These are phyloP conservation scores for Drosophila maculinotata DNA, from an alignment of 2,888 invertebrate genomes.

Conservation along the genomic window DNA sequence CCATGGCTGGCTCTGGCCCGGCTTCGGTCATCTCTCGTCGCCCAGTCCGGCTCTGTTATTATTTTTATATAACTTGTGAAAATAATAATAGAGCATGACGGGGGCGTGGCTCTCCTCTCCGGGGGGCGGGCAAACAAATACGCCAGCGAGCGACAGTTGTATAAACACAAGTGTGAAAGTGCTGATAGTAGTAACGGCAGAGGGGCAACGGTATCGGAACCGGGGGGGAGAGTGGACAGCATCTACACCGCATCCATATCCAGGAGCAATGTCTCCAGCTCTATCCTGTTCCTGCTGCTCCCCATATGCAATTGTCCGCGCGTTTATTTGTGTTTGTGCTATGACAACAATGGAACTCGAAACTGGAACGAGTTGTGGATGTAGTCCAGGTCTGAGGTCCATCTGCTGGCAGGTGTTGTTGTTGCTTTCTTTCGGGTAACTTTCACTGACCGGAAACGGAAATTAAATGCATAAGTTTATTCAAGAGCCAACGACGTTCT, in stretches of 20 bases:
- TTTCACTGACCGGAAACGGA: slow-evolving; percentile 80
- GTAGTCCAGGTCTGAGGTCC: slow-evolving; percentile 15
- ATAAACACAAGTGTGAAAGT: slow-evolving; percentile 82
- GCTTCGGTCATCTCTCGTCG: slow-evolving; percentile 25
- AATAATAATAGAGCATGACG: slow-evolving; percentile 74
- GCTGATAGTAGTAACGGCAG: slow-evolving; percentile 75
- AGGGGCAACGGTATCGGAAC: slow-evolving; percentile 30
- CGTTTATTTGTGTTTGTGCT: slow-evolving; percentile 75
- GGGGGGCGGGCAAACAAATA: slow-evolving; percentile 56
- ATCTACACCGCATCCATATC: slow-evolving; percentile 20
- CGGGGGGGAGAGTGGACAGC: slow-evolving; percentile 3
- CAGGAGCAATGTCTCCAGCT: slow-evolving; percentile 19
- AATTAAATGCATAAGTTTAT: slow-evolving; percentile 80
- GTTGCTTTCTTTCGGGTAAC: slow-evolving; percentile 67
- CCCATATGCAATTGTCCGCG: slow-evolving; percentile 54
- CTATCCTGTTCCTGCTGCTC: slow-evolving; percentile 9
- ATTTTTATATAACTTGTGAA: slow-evolving; percentile 82
- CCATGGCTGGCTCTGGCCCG: slow-evolving; percentile 34
- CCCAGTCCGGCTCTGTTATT: slow-evolving; percentile 60
- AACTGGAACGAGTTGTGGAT: slow-evolving; percentile 32
- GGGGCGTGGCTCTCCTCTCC: slow-evolving; percentile 27
- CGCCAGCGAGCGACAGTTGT: slow-evolving; percentile 74
- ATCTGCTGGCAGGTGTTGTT: slow-evolving; percentile 58
- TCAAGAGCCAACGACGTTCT: slow-evolving; percentile 44
- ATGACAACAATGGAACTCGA: slow-evolving; percentile 52